Percentiles rank a stretch among this genome's conserved stretches.
These are phyloP conservation scores for Pantherophis vulpinus DNA, from an alignment of 2,797 vertebrate genomes.

Conservation along the genomic window DNA sequence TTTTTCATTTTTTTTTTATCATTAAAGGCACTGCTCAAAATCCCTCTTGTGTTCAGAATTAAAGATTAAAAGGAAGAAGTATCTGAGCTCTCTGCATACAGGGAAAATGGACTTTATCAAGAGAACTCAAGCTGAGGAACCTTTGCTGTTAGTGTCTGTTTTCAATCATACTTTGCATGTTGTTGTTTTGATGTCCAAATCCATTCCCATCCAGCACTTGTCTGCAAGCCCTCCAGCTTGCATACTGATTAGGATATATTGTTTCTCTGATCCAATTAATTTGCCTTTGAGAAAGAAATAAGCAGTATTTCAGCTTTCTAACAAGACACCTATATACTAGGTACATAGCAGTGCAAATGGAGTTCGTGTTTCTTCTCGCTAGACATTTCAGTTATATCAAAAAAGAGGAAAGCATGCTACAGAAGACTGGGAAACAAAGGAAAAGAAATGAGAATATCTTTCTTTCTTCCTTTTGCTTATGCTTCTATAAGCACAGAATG, in stretches of 20 bases:
- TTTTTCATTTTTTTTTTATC: conserved; percentile 9
- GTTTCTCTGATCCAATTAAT: not conserved
- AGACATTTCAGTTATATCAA: not conserved
- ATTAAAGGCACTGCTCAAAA: conserved; percentile 26
- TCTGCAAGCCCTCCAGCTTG: not conserved
- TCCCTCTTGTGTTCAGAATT: conserved; percentile 8
- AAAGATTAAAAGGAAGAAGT: conserved; percentile 9
- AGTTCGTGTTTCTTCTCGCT: not conserved
- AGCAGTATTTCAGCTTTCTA: conserved; percentile 20
- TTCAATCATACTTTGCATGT: not conserved
- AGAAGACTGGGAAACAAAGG: not conserved
- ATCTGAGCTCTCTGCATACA: conserved; percentile 19
- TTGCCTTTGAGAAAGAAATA: conserved; percentile 19
- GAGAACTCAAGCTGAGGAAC: not conserved
- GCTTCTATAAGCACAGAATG: not conserved
- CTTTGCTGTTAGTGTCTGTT: not conserved
- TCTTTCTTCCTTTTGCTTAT: not conserved
- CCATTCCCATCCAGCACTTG: conserved; percentile 25
- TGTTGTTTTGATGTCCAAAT: conserved; percentile 17
- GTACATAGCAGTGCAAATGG: not conserved
- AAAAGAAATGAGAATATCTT: not conserved
- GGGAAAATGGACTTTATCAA: conserved; percentile 33
- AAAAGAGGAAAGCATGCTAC: not conserved
- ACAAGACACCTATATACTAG: not conserved
- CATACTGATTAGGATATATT: conserved; percentile 22